Base-by-base conservation (phyloP, 2,888 invertebrate species). In the Drosophila lutescens region DNA sequence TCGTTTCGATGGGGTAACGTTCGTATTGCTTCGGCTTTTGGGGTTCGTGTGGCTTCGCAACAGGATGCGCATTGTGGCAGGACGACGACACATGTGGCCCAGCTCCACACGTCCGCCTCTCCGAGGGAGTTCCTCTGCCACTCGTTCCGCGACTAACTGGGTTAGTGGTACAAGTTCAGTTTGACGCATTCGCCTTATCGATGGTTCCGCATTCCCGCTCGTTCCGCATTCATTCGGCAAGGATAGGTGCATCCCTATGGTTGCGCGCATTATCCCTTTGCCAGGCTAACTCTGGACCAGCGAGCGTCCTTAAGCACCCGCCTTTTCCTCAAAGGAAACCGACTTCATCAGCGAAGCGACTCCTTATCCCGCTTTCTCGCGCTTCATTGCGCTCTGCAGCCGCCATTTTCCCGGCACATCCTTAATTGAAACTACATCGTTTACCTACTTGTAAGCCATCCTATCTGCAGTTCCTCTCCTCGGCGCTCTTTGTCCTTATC, bases 141-240 rank as follows among this genome's bases (percentile, higher is more conserved):
- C 13, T 40, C 59, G 59, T 49, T 78, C 74, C 76, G 69, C 75
- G 12, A 58, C 83, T 85, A 89, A 89, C 85, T 90, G 90, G 90
- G 90, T 90, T 89, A 90, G 86, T 90, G 89, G 90, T 88, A 90
- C 90, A 90, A 90, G 90, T 90, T 90, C 90, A 90, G 89, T 90
- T 79, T 78, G 83, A 71, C 82, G 85, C 83, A 82, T 63, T 63
- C 62, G 49, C 62, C 62, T 73, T 67, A 68, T 62, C 61, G 36
- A 26, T 34, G 32, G 61, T 61, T 61, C 46, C 65, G 4, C 17
- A 30, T 30, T 34, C 2, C 63, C 65, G 53, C 26, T 7, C 43
- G 59, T 51, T 59, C 59, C 59, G 32, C 51, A 4, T 13, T 51
- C 51, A 70, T 36, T 59, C 68, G 70, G 36, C 41, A 10, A 38